Base-by-base conservation (phyloP, 2,797 vertebrate genomes). In the Typhlichthys subterraneus region DNA sequence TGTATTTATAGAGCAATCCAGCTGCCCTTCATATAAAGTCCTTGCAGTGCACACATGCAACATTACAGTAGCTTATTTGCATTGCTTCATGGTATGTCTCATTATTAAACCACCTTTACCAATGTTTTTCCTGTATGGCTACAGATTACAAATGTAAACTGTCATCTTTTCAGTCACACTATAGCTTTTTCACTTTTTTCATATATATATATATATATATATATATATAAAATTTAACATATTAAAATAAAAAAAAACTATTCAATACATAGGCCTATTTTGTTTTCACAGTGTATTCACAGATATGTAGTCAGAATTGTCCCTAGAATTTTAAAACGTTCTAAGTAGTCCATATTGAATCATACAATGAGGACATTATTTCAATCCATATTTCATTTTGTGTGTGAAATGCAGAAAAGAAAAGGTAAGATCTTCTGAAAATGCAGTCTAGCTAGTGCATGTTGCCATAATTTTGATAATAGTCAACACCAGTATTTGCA, bases 1-100 rank as follows among this genome's bases (percentile, higher is more conserved):
- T 58, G 0, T 67, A 45, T 17, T 57, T 48, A 6, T 59, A 0
- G 1, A 58, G 71, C 81, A 87, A 76, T 71, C 88, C 86, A 81
- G 87, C 87, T 88, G 85, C 77, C 29, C 12, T 4, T 46, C 14
- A 55, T 42, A 49, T 60, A 60, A 63, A 61, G 61, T 77, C n/a
- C 69, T 57, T 57, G 76, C 6, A 72, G 69, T 69, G 38, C 38
- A 42, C 8, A 42, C 38, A 10, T 42, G 2, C 38, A 42, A 42
- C 38, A 42, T 42, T 42, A 42, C 38, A 42, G 7, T 42, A 42
- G 38, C 38, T 42, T 42, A 42, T 42, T 42, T 42, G 38, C 38
- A 42, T 42, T 42, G 38, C 9, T 8, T 42, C 38, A 8, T 42
- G 38, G 38, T 42, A 9, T 29, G 23, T 29, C 23, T 42, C 38